Conservation (phyloP, 2,797 vertebrate species). For the Cichlasoma orientale region DNA sequence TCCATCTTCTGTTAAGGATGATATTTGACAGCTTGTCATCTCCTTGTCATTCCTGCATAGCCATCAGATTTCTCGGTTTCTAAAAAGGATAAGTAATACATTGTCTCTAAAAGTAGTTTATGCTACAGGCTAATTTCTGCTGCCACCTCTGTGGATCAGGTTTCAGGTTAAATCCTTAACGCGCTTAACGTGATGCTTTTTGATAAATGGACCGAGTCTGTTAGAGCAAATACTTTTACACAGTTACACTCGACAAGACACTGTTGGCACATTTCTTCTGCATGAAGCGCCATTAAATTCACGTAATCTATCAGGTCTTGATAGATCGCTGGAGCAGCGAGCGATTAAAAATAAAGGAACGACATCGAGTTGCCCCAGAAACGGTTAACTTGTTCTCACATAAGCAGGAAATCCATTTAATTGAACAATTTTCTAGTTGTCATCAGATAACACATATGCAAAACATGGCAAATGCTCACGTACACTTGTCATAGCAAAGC, state of each 20-base stretch:
- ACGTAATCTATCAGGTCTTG: slow-evolving; percentile 21
- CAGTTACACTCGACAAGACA: not conserved
- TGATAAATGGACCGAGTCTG: not conserved
- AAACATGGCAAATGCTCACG: slow-evolving; percentile 43
- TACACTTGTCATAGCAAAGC: slow-evolving; percentile 21
- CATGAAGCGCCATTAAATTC: not conserved
- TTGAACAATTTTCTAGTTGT: slow-evolving; percentile 49
- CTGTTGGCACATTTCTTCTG: not conserved
- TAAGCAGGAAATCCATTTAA: slow-evolving; percentile 31
- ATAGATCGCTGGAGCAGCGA: not conserved
- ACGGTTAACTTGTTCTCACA: slow-evolving; percentile 16
- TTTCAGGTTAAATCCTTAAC: slow-evolving; percentile 61
- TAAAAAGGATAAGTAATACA: slow-evolving; percentile 45
- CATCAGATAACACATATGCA: slow-evolving; percentile 41
- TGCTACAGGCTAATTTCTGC: slow-evolving; percentile 46
- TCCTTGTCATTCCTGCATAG: slow-evolving; percentile 17
- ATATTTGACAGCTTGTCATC: slow-evolving; percentile 58
- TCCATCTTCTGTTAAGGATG: slow-evolving; percentile 25
- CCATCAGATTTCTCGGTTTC: slow-evolving; percentile 30
- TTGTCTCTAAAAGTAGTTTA: slow-evolving; percentile 50
- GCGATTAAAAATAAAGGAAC: slow-evolving; percentile 17
- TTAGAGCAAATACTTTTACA: not conserved
- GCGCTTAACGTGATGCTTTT: slow-evolving; percentile 37
- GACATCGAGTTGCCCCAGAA: not conserved
- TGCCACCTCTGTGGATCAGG: slow-evolving; percentile 33